Base-by-base conservation (phyloP, 2,888 invertebrate genomes). In the Chaetoderma sp. region DNA sequence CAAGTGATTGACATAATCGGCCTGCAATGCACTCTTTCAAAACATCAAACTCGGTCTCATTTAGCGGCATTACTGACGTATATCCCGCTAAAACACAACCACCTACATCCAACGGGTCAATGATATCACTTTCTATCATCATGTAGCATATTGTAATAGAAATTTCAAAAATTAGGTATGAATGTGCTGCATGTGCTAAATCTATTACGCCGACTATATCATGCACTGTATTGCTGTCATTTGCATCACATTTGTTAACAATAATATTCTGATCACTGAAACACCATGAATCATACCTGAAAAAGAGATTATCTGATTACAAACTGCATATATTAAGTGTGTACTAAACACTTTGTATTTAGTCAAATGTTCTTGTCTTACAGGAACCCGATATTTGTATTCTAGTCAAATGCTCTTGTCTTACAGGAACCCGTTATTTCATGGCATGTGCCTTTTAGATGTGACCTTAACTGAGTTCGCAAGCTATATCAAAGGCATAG, bases 191-290 rank as follows among this genome's bases (percentile, higher is more conserved):
- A 85, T 96, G 96, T 0, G 94, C 95, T 82, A 95, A 95, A 88
- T 97, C 96, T 16, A 97, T 90, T 56, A 96, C 88, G 0, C 92
- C 93, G 1, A 88, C 86, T 8, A 95, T 88, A 56, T 88, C 87
- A 86, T 90, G 90, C 30, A 89, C n/a, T n/a, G n/a, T n/a, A n/a
- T n/a, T n/a, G n/a, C n/a, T n/a, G n/a, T n/a, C n/a, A n/a, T n/a
- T n/a, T n/a, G n/a, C n/a, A n/a, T n/a, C n/a, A 87, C 87, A 74
- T 73, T n/a, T 81, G 78, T 49, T 49, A 0, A 93, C 91, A 4
- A 96, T 82, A 4, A 96, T 90, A 86, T 97, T 97, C 85, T 93
- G 93, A 80, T 96, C 95, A 83, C 96, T 96, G 65, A 94, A 89
- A 83, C 97, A 0, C 95, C 96, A 82, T 97, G 96, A 68, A 96